Evolutionary conservation across 2,888 invertebrate genomes (phyloP), one percentile per base, ranked within the genome.

Genomic region (Lysandra bellargus): DNA sequence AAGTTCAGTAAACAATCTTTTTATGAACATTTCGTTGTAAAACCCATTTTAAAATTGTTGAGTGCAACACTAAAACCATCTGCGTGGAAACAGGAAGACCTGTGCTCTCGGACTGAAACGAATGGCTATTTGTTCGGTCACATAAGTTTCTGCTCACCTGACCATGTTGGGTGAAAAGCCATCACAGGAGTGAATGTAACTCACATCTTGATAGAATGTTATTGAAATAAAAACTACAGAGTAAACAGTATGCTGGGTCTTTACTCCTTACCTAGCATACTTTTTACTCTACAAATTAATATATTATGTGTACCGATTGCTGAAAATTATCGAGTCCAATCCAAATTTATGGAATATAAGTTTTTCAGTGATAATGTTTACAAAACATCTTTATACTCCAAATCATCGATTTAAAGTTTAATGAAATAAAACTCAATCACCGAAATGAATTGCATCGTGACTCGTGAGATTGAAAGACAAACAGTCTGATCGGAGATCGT

Each of bases 41-140:
- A 49, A 0, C 44, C 7, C 2, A 49, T 49, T 49, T 9, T 9
- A 9, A 49, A 49, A 49, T 49, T 49, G 49, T 49, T 49, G 49
- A 9, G 49, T 49, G 12, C 76, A 44, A 49, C 37, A 57, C 73
- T 60, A 37, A 49, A 49, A 49, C 9, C 82, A 83, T 83, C 83
- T 82, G 81, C 80, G 82, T 81, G 80, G 82, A 83, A 82, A 49
- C 9, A 2, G 49, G 82, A 82, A 80, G 81, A 60, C 60, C n/a
- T n/a, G 60, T 60, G 82, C 30, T 33, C 69, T 12, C 69, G 4
- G 69, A 33, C 69, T 33, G 69, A 83, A 83, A 83, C 81, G 82
- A 80, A 83, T 83, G 81, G 80, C 80, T 60, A n/a, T 60, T 60
- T 83, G 81, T 83, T 82, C 81, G 81, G 82, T 83, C 82, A 82